Conservation (phyloP, 1,140 invertebrate genomes). For the Octopus bimaculoides region DNA sequence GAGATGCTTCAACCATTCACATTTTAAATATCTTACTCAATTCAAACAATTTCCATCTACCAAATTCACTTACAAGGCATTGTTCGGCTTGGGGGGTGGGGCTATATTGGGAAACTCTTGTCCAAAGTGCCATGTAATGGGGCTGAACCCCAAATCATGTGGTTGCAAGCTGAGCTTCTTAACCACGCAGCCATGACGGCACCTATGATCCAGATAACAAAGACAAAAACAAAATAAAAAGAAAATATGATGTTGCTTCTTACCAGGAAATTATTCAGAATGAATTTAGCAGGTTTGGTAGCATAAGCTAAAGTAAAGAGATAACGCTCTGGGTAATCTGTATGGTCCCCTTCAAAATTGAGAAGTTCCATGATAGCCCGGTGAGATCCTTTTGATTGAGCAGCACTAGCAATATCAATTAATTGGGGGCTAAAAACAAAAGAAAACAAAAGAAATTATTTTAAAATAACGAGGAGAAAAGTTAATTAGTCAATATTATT, state of each 20-base stretch:
- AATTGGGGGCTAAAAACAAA: conserved; percentile 41
- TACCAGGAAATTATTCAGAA: conserved; percentile 49
- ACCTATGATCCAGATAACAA: not conserved
- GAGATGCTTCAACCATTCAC: no score
- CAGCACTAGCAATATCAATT: conserved; percentile 51
- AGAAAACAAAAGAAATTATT: not conserved
- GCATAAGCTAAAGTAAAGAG: conserved; percentile 48
- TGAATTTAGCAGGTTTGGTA: conserved; percentile 47
- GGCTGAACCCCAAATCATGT: no score
- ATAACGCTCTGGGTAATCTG: conserved; percentile 45
- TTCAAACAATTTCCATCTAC: no score
- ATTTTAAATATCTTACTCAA: no score
- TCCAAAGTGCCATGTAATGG: no score
- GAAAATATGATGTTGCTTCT: not conserved
- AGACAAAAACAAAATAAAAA: no score
- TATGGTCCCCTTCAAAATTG: conserved; percentile 43
- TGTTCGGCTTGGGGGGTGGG: no score
- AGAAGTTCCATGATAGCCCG: conserved; percentile 47
- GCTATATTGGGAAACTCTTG: no score
- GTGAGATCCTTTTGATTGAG: conserved; percentile 48
- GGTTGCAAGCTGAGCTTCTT: no score
- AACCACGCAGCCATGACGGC: no score
- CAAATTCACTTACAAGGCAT: no score
- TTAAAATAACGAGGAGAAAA: conserved; percentile 1
- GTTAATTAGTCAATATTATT: not conserved